These are phyloP conservation scores for Ceratitis capitata DNA, from an alignment of 1,140 invertebrate genomes.

Conservation along the genomic window DNA sequence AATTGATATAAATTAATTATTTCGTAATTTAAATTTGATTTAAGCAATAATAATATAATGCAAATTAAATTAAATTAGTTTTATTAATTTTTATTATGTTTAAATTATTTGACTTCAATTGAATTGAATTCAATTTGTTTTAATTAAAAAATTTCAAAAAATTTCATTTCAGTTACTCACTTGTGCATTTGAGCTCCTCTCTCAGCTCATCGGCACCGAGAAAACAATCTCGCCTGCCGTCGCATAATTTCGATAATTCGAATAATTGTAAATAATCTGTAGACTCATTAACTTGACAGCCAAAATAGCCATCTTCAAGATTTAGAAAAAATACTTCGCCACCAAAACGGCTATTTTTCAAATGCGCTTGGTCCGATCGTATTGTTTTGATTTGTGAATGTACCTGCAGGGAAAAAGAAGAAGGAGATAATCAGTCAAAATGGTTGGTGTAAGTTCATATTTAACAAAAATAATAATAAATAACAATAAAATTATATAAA, in stretches of 20 bases:
- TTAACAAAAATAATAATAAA: background rate
- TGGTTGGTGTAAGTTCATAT: background rate
- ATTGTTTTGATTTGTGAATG: conserved; percentile 71
- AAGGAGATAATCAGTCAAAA: conserved; percentile 33
- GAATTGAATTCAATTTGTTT: background rate
- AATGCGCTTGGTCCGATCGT: conserved; percentile 51
- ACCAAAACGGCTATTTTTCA: conserved; percentile 74
- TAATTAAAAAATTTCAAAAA: background rate
- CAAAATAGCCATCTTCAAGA: conserved; percentile 96
- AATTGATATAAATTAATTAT: no score
- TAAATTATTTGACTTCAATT: background rate
- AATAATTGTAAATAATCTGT: conserved; percentile 93
- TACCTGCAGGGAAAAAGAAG: conserved; percentile 70
- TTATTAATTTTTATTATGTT: background rate
- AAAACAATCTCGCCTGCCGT: conserved; percentile 89
- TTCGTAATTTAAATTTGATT: background rate
- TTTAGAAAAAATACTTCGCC: conserved; percentile 95
- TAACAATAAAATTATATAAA: no score
- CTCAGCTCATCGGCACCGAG: conserved; percentile 89
- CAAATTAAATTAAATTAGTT: background rate
- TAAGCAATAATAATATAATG: background rate
- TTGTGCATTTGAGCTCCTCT: conserved; percentile 91
- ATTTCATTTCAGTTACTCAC: conserved; percentile 71
- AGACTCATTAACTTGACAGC: conserved; percentile 96
- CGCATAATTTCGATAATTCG: conserved; percentile 93